phyloP scores from a whole-genome alignment of 1,140 invertebrate genomes.

The Agrilus planipennis region DNA sequence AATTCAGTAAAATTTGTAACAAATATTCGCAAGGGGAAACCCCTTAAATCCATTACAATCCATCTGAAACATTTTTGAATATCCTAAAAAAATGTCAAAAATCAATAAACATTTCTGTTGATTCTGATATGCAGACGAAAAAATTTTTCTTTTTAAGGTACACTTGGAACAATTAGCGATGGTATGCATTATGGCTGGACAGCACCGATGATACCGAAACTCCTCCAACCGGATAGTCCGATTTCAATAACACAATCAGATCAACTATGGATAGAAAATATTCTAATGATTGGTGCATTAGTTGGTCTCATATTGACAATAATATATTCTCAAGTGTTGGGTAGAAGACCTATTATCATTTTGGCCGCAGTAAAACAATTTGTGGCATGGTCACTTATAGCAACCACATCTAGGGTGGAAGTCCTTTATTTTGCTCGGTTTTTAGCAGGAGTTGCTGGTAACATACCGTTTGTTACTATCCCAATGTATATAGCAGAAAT shows the following conservation, averaged over 20 bases:
- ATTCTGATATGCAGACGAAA: too few relatives aligned
- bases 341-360: slow-evolving; percentile 48
- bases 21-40: too few relatives aligned
- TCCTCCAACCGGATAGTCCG: slow-evolving; percentile 24
- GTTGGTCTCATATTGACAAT: slow-evolving; percentile 41
- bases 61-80: too few relatives aligned
- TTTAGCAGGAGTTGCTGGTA: slow-evolving; percentile 24
- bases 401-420: slow-evolving; percentile 30
- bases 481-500: slow-evolving; percentile 30
- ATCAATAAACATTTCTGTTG: too few relatives aligned
- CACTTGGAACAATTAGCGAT: slow-evolving; percentile 27
- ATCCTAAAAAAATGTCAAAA: too few relatives aligned
- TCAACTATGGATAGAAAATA: slow-evolving; percentile 45
- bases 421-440: slow-evolving; percentile 38
- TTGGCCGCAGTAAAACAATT: slow-evolving; percentile 40
- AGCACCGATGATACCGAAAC: slow-evolving; percentile 41
- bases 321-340: slow-evolving; percentile 44
- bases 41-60: too few relatives aligned
- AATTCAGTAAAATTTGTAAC: too few relatives aligned
- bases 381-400: slow-evolving; percentile 46
- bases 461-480: slow-evolving; percentile 26
- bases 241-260: slow-evolving; percentile 20
- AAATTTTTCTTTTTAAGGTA: too few relatives aligned
- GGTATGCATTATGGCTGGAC: slow-evolving; percentile 42
- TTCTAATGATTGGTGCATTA: slow-evolving; percentile 46